These are phyloP conservation scores for Apamea crenata DNA, from an alignment of 2,888 invertebrate genomes.

Conservation along the genomic window DNA sequence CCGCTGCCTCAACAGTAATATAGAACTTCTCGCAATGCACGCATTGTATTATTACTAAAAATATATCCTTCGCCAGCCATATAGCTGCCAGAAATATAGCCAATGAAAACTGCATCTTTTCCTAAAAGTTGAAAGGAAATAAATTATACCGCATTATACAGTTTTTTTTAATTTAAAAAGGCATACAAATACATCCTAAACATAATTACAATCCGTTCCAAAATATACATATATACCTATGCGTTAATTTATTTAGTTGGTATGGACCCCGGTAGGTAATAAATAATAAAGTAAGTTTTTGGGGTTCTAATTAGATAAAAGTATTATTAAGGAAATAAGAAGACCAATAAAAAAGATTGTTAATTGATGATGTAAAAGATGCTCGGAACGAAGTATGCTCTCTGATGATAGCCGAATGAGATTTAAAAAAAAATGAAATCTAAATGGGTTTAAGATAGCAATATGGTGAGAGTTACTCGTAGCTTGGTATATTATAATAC, in stretches of 20 bases:
- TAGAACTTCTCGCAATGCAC: slow-evolving; percentile 66
- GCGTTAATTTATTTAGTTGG: background rate
- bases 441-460: background rate
- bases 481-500: background rate
- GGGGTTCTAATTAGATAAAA: background rate
- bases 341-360: background rate
- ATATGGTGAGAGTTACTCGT: background rate
- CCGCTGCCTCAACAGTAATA: slow-evolving; percentile 52
- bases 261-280: background rate
- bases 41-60: slow-evolving; percentile 54
- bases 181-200: background rate
- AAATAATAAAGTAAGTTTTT: background rate
- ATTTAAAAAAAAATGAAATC: background rate
- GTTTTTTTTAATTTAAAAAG: background rate
- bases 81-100: slow-evolving; percentile 4
- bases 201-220: background rate
- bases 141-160: background rate
- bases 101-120: background rate
- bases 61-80: slow-evolving; percentile 58
- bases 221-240: too few species aligned
- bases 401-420: background rate
- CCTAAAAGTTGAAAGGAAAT: slow-evolving; percentile 13
- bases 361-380: background rate
- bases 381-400: background rate
- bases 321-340: background rate